A percentile compares a stretch with the other conserved stretches of the same genome.
Evolutionary conservation across 2,113 vertebrate species (phyloP).

Genomic region (Chionodraco myersi): DNA sequence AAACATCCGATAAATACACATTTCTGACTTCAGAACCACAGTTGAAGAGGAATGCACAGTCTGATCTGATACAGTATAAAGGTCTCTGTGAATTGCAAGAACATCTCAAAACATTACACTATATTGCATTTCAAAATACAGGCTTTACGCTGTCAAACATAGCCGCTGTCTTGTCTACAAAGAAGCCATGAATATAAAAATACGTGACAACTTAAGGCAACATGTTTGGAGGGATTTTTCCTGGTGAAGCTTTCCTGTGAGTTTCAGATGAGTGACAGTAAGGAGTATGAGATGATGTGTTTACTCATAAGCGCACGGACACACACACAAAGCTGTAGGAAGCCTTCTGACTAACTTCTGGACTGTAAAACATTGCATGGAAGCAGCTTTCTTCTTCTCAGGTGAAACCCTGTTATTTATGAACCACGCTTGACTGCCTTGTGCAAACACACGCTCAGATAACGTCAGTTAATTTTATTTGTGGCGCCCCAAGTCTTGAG

Average conservation of each 20-base stretch:
- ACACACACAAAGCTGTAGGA: neutral
- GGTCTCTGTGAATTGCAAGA: neutral
- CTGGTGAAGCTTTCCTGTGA: constrained; percentile 18
- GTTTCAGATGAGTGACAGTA: constrained; percentile 43
- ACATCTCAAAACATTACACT: constrained; percentile 9
- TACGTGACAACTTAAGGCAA: constrained; percentile 31
- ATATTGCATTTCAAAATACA: constrained; percentile 3
- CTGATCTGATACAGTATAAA: neutral
- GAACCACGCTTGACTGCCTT: neutral
- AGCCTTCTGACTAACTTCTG: neutral
- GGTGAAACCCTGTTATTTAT: neutral
- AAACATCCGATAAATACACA: constrained; percentile 1
- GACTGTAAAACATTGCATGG: neutral
- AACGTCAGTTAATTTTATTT: constrained; percentile 17
- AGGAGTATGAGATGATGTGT: constrained; percentile 13
- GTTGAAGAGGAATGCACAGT: neutral
- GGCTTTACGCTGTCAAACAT: neutral
- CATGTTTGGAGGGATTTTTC: constrained; percentile 45
- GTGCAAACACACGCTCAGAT: constrained; percentile 9
- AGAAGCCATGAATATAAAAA: constrained; percentile 29
- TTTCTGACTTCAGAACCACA: constrained; percentile 19
- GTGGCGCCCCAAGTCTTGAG: constrained; percentile 3
- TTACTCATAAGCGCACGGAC: neutral
- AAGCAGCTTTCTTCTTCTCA: neutral
- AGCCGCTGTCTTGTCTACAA: constrained; percentile 21